Base-by-base conservation (phyloP, 2,888 invertebrate species). In the Apamea anceps region DNA sequence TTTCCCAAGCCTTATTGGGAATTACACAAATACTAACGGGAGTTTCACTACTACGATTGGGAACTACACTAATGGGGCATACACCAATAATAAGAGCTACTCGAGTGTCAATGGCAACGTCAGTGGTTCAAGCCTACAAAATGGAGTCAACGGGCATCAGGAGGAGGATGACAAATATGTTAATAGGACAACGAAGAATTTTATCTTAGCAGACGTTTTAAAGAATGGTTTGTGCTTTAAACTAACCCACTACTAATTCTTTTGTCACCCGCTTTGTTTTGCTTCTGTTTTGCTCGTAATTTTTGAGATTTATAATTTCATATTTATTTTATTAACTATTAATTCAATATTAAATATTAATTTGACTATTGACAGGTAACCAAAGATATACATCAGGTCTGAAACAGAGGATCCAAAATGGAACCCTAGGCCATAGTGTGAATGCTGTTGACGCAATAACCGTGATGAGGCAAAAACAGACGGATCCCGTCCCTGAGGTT, bases 381-480 rank as follows among this genome's bases (percentile, higher is more conserved):
- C 96, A 96, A 94, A 96, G 96, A 94, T 97, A 97, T 90, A 97
- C 97, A 73, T 94, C 97, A 86, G 97, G 97, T 71, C 93, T 97
- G 48, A 97, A 97, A 92, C 97, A 97, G 91, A 96, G 97, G 89
- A 96, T 97, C 75, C 96, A 97, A 90, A 97, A 97, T 93, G 97
- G 97, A 42, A 97, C 97, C 68, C 91, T 97, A 71, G 96, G 97
- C 12, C 96, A 97, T 93, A 97, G 91, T 91, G 97, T 97, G 75
- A 97, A 90, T 92, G 95, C 93, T 90, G 96, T 93, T 87, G 97
- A 95, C 81, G 91, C 96, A 48, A 86, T 96, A 48, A 90, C 95
- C 71, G 95, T 92, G 3, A 95, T 95, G 71, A 95, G 97, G 25
- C 97, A 97, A 90, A 97, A 97, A 91, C 97, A 97, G 85, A 92